Base-by-base conservation (phyloP, 2,888 invertebrate genomes). In the Argynnis bischoffii region DNA sequence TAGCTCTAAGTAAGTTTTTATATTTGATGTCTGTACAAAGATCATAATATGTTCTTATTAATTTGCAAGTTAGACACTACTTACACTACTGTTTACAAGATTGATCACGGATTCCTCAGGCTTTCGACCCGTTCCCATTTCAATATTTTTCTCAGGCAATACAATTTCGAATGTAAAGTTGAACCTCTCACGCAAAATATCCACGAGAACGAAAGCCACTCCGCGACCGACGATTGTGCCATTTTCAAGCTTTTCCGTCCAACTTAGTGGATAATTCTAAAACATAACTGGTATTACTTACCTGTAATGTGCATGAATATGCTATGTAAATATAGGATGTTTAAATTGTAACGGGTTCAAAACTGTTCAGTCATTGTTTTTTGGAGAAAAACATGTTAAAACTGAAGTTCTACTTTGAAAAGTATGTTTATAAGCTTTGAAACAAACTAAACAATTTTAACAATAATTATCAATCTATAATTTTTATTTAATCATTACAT, bases 91-190 rank as follows among this genome's bases (percentile, higher is more conserved):
- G 69, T 93, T 91, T 0, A 97, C 84, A 74, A 96, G 87, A 69
- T 95, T 93, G 53, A 96, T 88, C 21, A 97, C 83, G 11, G 96
- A 96, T 0, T 91, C 93, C 21, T 93, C 87, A 1, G 89, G 85
- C 0, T 81, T 81, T 11, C 92, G 90, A 0, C 95, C 95, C 60
- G 47, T 48, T 6, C 95, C 93, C 4, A 94, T 85, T 72, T 95
- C 93, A 11, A 93, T 91, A 78, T 96, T 95, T 55, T 88, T 90
- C 8, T 92, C 86, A 0, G 97, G 96, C 59, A 93, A 82, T 15
- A 96, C 83, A 1, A 97, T 92, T 15, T 95, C 94, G 77, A 96
- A 97, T 0, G 95, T 95, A 72, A 97, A 97, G 74, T 96, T 95
- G 74, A 95, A 95, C 76, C 94, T 95, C 65, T 94, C 82, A 55